Percentiles rank a stretch among this genome's conserved stretches.
Conservation (phyloP, 2,888 invertebrate species). For the Epinotia bilunana region DNA sequence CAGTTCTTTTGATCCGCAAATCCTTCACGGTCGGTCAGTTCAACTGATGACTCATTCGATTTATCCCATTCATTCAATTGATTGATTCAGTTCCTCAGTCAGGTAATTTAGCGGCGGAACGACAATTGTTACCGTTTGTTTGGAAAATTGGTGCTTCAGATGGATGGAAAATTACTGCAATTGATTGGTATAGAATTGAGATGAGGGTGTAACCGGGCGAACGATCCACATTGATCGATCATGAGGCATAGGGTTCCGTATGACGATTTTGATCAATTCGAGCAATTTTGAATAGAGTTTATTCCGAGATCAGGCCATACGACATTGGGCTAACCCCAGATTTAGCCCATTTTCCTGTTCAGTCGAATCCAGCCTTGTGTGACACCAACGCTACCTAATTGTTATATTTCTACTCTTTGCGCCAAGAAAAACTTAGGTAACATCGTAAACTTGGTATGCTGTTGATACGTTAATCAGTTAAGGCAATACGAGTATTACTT, state of each 20-base stretch:
- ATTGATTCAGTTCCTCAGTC: conserved; percentile 28
- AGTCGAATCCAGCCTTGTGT: too few relatives aligned
- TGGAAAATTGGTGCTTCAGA: conserved; percentile 30
- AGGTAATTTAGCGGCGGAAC: conserved; percentile 36
- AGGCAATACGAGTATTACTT: too few relatives aligned
- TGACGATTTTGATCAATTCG: too few relatives aligned
- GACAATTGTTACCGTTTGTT: conserved; percentile 37
- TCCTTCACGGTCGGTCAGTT: conserved; percentile 56
- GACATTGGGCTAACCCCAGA: too few relatives aligned
- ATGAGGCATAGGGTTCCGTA: not conserved
- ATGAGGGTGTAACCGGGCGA: not conserved
- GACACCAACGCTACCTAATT: too few relatives aligned
- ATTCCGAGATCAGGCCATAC: too few relatives aligned
- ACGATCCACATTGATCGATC: not conserved
- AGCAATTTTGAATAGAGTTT: too few relatives aligned
- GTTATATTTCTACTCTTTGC: too few relatives aligned
- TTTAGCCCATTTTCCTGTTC: too few relatives aligned
- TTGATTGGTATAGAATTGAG: conserved; percentile 5
- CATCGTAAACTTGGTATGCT: too few relatives aligned
- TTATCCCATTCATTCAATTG: conserved; percentile 40
- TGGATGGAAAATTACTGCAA: conserved; percentile 33
- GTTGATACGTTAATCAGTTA: too few relatives aligned
- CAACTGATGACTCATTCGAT: conserved; percentile 49
- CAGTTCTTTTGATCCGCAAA: conserved; percentile 28
- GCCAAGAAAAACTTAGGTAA: too few relatives aligned